Evolutionary conservation across 2,888 invertebrate genomes (phyloP).

Genomic region (Fragum sueziense): DNA sequence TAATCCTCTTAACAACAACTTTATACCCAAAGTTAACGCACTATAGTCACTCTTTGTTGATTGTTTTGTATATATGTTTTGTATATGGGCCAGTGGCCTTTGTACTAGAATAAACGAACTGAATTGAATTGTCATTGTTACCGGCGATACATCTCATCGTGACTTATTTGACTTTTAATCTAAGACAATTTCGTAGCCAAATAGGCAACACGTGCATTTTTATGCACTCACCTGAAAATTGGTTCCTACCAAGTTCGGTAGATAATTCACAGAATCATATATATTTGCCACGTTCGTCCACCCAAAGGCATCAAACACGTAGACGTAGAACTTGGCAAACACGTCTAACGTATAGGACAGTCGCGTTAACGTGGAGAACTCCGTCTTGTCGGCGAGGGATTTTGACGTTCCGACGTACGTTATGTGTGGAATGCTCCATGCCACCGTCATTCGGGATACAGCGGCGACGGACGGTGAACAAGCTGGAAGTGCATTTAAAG

Average conservation of each 20-base stretch:
- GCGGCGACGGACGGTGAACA: conserved; percentile 61
- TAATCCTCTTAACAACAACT: too few relatives aligned
- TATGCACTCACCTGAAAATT: conserved; percentile 50
- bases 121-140: too few relatives aligned
- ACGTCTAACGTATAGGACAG: conserved; percentile 59
- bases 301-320: conserved; percentile 39
- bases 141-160: too few relatives aligned
- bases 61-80: too few relatives aligned
- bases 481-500: too few relatives aligned
- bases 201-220: too few relatives aligned
- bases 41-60: too few relatives aligned
- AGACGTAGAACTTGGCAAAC: conserved; percentile 57
- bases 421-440: conserved; percentile 67
- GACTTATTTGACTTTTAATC: too few relatives aligned
- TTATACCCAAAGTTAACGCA: too few relatives aligned
- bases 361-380: conserved; percentile 66
- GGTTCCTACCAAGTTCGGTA: conserved; percentile 46
- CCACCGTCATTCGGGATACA: conserved; percentile 61
- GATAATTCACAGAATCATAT: conserved; percentile 38
- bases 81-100: too few relatives aligned
- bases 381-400: conserved; percentile 60
- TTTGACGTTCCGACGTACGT: conserved; percentile 63
- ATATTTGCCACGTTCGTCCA: conserved; percentile 54
- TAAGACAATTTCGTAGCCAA: too few relatives aligned
- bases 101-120: too few relatives aligned